Conservation (phyloP, 1,140 invertebrate genomes). For the Pogonomyrmex barbatus region DNA sequence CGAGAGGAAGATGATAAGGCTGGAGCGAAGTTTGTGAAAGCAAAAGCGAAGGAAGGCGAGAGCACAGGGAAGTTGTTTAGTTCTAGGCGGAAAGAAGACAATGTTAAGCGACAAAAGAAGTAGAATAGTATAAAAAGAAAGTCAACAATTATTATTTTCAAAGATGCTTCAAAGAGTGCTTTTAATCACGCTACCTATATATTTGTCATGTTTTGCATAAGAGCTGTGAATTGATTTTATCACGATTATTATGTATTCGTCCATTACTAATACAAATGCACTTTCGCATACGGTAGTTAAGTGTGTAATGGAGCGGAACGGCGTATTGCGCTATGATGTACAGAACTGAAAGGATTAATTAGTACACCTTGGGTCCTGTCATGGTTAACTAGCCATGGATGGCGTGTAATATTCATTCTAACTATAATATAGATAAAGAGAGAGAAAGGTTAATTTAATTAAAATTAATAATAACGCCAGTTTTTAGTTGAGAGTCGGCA, state of each 20-base stretch:
- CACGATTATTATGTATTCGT: not conserved
- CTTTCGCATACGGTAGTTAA: slow-evolving; percentile 4
- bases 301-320: slow-evolving; percentile 1
- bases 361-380: slow-evolving; percentile 28
- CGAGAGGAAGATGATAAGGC: slow-evolving; percentile 56
- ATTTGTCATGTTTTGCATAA: not conserved
- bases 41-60: not conserved
- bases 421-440: slow-evolving; percentile 34
- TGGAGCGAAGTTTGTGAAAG: slow-evolving; percentile 16
- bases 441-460: slow-evolving; percentile 41
- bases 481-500: not conserved
- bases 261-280: not conserved
- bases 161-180: not conserved
- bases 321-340: slow-evolving; percentile 20
- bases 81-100: not conserved
- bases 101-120: not conserved
- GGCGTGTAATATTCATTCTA: slow-evolving; percentile 16
- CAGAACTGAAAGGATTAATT: slow-evolving; percentile 57
- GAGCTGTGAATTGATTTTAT: not conserved
- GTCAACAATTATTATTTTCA: not conserved
- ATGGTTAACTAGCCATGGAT: slow-evolving; percentile 39
- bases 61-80: slow-evolving; percentile 8
- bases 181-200: not conserved
- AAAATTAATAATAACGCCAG: slow-evolving; percentile 21
- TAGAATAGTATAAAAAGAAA: slow-evolving; percentile 9